A percentile compares a stretch with the other conserved stretches of the same genome.
Evolutionary conservation across 2,888 invertebrate species (phyloP).

Genomic region (Macrophya annulata): DNA sequence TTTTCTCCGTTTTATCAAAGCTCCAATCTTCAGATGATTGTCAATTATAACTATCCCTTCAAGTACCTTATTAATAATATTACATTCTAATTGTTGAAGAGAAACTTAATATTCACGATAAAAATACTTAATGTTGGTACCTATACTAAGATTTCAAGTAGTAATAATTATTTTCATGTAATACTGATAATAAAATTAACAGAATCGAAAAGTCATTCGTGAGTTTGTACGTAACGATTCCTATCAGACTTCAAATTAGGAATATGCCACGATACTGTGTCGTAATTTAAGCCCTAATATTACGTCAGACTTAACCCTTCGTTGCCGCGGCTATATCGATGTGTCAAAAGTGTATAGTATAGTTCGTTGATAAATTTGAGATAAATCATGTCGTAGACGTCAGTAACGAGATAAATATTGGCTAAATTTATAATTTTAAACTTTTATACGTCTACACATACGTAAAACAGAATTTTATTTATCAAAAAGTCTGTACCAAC

Average conservation of each 20-base stretch:
- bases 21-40: background rate
- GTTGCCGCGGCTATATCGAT: background rate
- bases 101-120: background rate
- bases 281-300: background rate
- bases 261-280: background rate
- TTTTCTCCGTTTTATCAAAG: background rate
- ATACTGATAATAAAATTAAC: background rate
- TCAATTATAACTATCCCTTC: no score
- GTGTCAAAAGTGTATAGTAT: background rate
- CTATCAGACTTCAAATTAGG: background rate
- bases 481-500: background rate
- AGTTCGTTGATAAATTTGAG: background rate
- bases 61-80: background rate
- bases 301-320: background rate
- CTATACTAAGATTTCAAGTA: background rate
- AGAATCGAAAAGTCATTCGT: background rate
- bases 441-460: background rate
- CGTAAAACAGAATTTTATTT: background rate
- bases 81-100: background rate
- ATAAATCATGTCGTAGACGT: background rate
- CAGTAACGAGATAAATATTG: slow-evolving; percentile 14
- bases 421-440: background rate
- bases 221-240: background rate
- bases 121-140: background rate
- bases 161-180: background rate